Base-by-base conservation (phyloP, 1,140 invertebrate species). In the Eueides isabella region DNA sequence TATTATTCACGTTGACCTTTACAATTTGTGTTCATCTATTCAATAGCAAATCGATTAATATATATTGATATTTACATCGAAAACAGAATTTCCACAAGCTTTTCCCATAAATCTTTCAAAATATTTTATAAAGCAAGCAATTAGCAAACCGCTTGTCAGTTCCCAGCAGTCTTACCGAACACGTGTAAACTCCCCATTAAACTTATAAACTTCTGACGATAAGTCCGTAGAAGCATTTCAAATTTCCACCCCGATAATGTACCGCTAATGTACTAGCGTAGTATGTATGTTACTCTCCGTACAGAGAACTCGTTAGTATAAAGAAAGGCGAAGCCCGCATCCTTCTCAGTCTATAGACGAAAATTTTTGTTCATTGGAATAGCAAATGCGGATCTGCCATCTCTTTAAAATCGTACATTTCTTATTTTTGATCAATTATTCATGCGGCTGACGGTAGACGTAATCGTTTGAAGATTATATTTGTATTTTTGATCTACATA, bases 161-260 rank as follows among this genome's bases (percentile, higher is more conserved):
- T 55, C 26, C 62, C 35, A 55, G 38, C 41, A 16, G 12, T 62
- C 12, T 63, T 62, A 62, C 61, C 14, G 31, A 72, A 55, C 63
- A 72, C 71, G 71, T 72, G 64, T 72, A 72, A 66, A 48, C 70
- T n/a, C 67, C 16, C 62, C 62, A 66, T 74, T 63, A 65, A 74
- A 65, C 55, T 74, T 74, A 55, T 41, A 62, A 79, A 80, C 64
- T 82, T 78, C 61, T 69, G 35, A 48, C 76, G 71, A 61, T 75
- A 74, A 69, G 72, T 69, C 63, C 64, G 41, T 48, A 70, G 64
- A 61, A 78, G 76, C 67, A 65, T 72, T 77, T 67, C 63, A 75
- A 75, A 74, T 80, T 80, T 73, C 72, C 71, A 78, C 68, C 71
- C 48, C 67, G 76, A 80, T 80, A 80, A 78, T 80, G 74, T 76